Conservation (phyloP, 1,140 invertebrate species). For the Parapsyche elsis region DNA sequence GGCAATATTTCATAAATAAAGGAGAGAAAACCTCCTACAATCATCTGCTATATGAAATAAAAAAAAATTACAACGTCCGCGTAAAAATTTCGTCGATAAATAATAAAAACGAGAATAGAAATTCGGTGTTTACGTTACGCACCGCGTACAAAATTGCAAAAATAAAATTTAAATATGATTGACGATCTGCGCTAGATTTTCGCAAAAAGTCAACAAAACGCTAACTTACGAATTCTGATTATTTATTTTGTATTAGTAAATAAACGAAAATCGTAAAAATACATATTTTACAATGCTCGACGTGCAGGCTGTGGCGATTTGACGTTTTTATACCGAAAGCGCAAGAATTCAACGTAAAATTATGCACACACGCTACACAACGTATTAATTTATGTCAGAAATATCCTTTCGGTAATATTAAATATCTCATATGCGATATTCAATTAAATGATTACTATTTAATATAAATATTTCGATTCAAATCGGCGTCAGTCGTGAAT, state of each 20-base stretch:
- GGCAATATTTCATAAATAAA: conserved; percentile 29
- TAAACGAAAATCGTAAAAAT: neutral
- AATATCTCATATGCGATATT: too few relatives aligned
- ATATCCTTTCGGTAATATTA: too few relatives aligned
- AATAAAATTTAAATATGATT: conserved; percentile 26
- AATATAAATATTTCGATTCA: too few relatives aligned
- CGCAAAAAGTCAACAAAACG: too few relatives aligned
- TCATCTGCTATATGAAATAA: neutral
- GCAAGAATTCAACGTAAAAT: too few relatives aligned
- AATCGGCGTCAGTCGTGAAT: too few relatives aligned
- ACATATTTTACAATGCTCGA: neutral
- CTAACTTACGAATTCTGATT: too few relatives aligned
- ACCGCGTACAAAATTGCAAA: conserved; percentile 7
- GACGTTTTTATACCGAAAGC: neutral
- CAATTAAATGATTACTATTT: too few relatives aligned
- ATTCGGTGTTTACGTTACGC: conserved; percentile 1
- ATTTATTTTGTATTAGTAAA: too few relatives aligned
- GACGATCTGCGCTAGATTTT: neutral
- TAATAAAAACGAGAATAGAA: neutral
- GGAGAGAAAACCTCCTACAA: conserved; percentile 16
- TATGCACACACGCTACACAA: too few relatives aligned
- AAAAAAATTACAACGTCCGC: neutral
- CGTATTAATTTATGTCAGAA: too few relatives aligned
- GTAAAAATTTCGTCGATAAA: conserved; percentile 10
- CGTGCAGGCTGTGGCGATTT: neutral